A percentile compares a stretch with the other conserved stretches of the same genome.
Evolutionary conservation across 2,797 vertebrate species (phyloP).

Genomic region (Neosilurus hyrtlii): DNA sequence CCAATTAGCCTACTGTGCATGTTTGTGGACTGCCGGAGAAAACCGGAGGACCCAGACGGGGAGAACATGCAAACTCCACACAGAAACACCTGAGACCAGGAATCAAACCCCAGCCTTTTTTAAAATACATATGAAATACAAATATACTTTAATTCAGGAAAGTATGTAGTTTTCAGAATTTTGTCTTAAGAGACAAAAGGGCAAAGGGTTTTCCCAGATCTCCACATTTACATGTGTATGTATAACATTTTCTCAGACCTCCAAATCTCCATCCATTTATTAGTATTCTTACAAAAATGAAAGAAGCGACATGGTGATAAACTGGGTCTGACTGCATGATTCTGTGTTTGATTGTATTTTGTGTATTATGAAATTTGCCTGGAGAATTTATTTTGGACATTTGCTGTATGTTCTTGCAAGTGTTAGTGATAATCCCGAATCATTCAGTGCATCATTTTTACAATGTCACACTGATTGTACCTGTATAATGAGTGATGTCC

Average conservation of each 20-base stretch:
- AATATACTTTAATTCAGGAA: not conserved
- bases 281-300: not conserved
- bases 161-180: not conserved
- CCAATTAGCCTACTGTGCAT: too few species aligned
- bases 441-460: constrained; percentile 10
- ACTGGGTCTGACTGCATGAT: not conserved
- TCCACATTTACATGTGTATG: not conserved
- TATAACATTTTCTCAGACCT: not conserved
- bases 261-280: not conserved
- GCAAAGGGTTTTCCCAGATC: not conserved
- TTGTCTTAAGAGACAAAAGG: too few species aligned
- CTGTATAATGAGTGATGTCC: not conserved
- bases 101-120: too few species aligned
- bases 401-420: not conserved
- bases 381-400: not conserved
- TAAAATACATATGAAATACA: not conserved
- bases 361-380: not conserved
- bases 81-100: too few species aligned
- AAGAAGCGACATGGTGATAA: not conserved
- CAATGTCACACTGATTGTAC: not conserved
- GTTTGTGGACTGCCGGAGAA: too few species aligned
- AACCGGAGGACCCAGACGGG: too few species aligned
- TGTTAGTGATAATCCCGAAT: not conserved
- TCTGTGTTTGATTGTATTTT: not conserved
- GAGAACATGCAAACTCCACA: too few species aligned